Conservation (phyloP, 2,113 vertebrate genomes). For the Elachura formosa region DNA sequence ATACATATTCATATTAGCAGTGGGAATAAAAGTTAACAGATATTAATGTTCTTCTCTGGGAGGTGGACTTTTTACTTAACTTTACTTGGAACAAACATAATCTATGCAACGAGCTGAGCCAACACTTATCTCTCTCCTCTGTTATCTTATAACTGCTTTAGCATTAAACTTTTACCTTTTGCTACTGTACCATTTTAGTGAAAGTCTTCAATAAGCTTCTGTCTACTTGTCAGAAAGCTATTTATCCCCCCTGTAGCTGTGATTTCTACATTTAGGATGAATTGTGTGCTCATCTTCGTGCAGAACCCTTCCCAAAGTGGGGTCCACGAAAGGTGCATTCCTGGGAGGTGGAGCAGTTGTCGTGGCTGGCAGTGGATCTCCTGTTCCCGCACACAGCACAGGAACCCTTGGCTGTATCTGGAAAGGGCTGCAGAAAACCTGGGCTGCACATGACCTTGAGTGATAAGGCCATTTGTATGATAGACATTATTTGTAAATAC, state of each 20-base stretch:
- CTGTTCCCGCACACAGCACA: neutral
- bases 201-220: neutral
- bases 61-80: neutral
- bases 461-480: too few relatives aligned
- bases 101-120: neutral
- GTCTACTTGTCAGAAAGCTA: neutral
- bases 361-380: neutral
- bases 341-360: neutral
- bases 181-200: neutral
- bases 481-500: neutral
- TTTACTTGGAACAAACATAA: neutral
- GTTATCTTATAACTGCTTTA: neutral
- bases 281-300: neutral
- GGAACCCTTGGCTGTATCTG: neutral
- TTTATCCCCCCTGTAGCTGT: neutral
- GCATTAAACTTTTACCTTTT: neutral
- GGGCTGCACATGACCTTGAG: neutral
- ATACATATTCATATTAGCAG: neutral
- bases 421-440: neutral
- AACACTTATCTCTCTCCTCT: neutral
- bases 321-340: neutral
- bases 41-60: neutral
- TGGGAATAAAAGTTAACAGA: neutral
- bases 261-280: neutral
- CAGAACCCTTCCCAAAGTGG: neutral